These are phyloP conservation scores for Rhincodon typus DNA, from an alignment of 2,797 vertebrate genomes.

Conservation along the genomic window DNA sequence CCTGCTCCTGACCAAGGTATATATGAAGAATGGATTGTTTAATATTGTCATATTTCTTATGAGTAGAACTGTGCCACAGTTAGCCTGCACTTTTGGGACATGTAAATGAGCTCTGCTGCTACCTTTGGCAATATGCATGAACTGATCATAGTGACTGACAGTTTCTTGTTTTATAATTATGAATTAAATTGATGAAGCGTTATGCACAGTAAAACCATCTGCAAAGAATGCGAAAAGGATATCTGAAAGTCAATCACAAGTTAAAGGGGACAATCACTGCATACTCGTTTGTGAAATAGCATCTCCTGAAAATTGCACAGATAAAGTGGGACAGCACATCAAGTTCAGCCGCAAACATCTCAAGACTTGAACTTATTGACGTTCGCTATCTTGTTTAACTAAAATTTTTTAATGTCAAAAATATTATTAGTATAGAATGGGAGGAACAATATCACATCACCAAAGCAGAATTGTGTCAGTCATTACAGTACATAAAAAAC, in stretches of 20 bases:
- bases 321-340: neutral
- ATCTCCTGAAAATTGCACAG: neutral
- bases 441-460: neutral
- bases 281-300: neutral
- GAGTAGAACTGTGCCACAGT: neutral
- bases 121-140: constrained; percentile 18
- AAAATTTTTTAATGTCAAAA: neutral
- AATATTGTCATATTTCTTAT: neutral
- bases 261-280: neutral
- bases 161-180: constrained; percentile 22
- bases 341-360: neutral
- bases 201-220: neutral
- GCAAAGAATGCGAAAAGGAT: neutral
- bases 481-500: neutral
- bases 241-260: constrained; percentile 5
- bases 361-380: neutral
- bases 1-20: neutral
- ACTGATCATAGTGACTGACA: constrained; percentile 22
- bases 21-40: neutral
- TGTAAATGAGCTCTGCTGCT: constrained; percentile 12
- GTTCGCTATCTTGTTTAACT: too few relatives aligned
- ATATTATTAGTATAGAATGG: neutral
- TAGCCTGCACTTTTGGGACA: neutral
- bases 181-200: constrained; percentile 24
- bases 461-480: neutral